Base-by-base conservation (phyloP, 1,140 invertebrate species). In the Drosophila auraria region DNA sequence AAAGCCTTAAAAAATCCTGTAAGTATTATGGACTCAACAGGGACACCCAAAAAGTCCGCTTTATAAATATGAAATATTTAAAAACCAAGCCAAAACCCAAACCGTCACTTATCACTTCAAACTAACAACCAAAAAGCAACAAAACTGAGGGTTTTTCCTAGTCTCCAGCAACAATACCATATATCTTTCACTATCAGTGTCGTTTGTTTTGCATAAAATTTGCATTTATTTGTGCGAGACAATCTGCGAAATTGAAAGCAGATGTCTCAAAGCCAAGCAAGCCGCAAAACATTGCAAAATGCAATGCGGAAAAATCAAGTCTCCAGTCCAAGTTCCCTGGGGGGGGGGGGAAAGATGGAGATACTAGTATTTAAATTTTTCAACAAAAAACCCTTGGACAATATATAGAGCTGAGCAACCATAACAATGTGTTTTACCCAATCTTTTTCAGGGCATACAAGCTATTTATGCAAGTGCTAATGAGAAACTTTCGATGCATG, bases 141-240 rank as follows among this genome's bases (percentile, higher is more conserved):
- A 33, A 27, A n/a, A 40, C 2, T 5, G 6, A 45, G 20, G 6
- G 20, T 8, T 62, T 50, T 20, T 14, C 64, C 25, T 42, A 20
- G 27, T 30, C 27, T 38, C 11, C 30, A 25, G 20, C 49, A 17
- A 11, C 23, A n/a, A 3, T 1, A 20, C 42, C 59, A 65, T 61
- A 60, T 61, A 73, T 73, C 68, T 73, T 12, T 8, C 14, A 42
- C 53, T 73, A 73, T 74, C 71, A 61, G 69, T 74, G 71, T 61
- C 61, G 50, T 80, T 74, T 82, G 78, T 73, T 84, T 87, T 82
- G 83, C 83, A 84, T 76, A 86, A 79, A 87, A 86, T 87, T 87
- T 86, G 83, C 83, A 86, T 86, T 82, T 80, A 72, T 79, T 87
- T 87, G 49, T 50, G 65, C 20, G 8, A 14, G 69, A 79, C 80